These are phyloP conservation scores for Branchinecta lynchi DNA, from an alignment of 1,140 invertebrate species.

Conservation along the genomic window DNA sequence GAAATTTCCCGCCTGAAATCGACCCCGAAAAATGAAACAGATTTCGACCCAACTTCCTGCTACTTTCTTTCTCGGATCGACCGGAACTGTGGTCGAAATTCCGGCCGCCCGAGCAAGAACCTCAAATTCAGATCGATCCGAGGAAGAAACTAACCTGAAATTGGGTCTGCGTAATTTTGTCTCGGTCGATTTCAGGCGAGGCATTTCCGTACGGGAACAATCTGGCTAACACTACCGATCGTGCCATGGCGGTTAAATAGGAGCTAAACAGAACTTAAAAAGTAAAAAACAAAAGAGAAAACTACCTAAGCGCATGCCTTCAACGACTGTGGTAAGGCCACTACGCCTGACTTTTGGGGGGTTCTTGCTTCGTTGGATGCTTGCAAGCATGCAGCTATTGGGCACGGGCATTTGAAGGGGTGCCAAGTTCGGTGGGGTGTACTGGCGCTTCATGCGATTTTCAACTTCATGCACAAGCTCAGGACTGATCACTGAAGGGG, in stretches of 20 bases:
- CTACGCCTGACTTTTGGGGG: conserved; percentile 19
- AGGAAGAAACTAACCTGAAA: too few relatives aligned
- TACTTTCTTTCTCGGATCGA: too few relatives aligned
- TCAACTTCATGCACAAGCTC: conserved; percentile 72
- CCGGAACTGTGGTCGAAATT: too few relatives aligned
- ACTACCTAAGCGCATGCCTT: conserved; percentile 17
- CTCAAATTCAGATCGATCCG: too few relatives aligned
- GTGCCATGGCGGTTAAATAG: neutral
- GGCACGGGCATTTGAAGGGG: conserved; percentile 20
- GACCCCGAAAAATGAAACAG: too few relatives aligned
- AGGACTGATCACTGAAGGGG: conserved; percentile 55
- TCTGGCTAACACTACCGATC: too few relatives aligned
- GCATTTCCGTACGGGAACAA: too few relatives aligned
- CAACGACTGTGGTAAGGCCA: conserved; percentile 19
- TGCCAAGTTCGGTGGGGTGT: conserved; percentile 46
- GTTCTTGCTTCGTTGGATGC: conserved; percentile 23
- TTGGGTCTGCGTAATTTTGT: too few relatives aligned
- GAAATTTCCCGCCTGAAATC: too few relatives aligned
- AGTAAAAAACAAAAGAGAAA: neutral
- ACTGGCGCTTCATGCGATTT: conserved; percentile 67
- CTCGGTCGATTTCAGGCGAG: too few relatives aligned
- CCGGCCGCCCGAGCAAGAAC: too few relatives aligned
- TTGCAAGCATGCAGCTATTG: conserved; percentile 17
- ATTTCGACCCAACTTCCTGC: too few relatives aligned
- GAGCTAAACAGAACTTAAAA: conserved; percentile 9